phyloP scores from a whole-genome alignment of 2,113 vertebrate species.

The Macquaria australasica region DNA sequence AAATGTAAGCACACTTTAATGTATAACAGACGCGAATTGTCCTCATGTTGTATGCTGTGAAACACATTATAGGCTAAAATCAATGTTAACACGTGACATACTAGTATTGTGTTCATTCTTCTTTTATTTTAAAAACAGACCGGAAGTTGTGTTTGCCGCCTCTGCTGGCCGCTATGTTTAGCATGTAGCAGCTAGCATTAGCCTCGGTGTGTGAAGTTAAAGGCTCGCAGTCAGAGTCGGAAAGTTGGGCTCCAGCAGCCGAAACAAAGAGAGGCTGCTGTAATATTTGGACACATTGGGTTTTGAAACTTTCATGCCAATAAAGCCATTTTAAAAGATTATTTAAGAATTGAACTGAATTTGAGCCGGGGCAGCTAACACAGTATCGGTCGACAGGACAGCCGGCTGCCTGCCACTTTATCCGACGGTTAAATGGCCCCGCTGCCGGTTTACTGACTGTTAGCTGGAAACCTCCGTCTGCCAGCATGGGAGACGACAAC shows the following conservation, averaged over 20 bases:
- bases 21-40: not conserved
- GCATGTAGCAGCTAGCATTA: conserved; percentile 1
- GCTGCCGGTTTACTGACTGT: not conserved
- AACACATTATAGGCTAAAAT: too few relatives aligned
- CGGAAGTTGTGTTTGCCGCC: not conserved
- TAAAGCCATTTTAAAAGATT: too few relatives aligned
- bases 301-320: too few relatives aligned
- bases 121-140: not conserved
- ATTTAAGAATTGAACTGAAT: too few relatives aligned
- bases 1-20: not conserved
- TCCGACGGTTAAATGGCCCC: not conserved
- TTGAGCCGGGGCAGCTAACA: not conserved
- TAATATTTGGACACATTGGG: too few relatives aligned
- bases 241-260: not conserved
- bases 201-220: not conserved
- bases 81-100: too few relatives aligned
- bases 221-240: not conserved
- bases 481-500: conserved; percentile 66
- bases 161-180: too few relatives aligned
- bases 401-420: not conserved
- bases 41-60: not conserved
- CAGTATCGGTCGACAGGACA: not conserved
- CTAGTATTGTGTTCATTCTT: too few relatives aligned
- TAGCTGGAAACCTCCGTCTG: not conserved
- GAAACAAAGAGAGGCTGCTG: not conserved